These are phyloP conservation scores for Ispidina lecontei DNA, from an alignment of 2,797 vertebrate genomes.

Conservation along the genomic window DNA sequence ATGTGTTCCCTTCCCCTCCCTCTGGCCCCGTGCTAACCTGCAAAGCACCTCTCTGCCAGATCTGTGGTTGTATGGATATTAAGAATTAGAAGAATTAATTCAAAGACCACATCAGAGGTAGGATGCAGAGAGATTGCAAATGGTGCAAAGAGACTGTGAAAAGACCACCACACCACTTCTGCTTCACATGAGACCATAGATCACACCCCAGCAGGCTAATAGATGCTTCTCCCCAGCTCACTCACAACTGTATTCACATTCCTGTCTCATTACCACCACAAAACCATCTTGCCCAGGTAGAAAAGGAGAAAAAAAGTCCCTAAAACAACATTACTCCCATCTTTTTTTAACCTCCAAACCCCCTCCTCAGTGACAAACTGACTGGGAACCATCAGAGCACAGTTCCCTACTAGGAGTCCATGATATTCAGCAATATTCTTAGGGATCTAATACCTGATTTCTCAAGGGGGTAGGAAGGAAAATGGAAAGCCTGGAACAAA, in stretches of 20 bases:
- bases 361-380: not conserved
- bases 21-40: not conserved
- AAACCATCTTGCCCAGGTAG: not conserved
- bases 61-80: not conserved
- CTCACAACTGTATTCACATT: not conserved
- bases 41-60: not conserved
- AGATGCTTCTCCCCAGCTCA: too few relatives aligned
- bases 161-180: too few relatives aligned
- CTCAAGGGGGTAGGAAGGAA: not conserved
- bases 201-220: too few relatives aligned
- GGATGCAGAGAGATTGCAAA: not conserved
- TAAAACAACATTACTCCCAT: not conserved
- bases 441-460: not conserved
- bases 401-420: not conserved
- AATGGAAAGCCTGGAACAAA: not conserved
- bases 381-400: not conserved
- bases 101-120: rapidly evolving
- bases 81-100: not conserved
- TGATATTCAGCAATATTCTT: not conserved
- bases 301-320: not conserved
- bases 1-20: not conserved
- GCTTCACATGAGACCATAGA: too few relatives aligned
- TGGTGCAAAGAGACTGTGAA: too few relatives aligned
- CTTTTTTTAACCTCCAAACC: not conserved
- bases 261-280: not conserved